Percentiles rank a stretch among this genome's conserved stretches.
Evolutionary conservation across 1,140 invertebrate genomes (phyloP).

Genomic region (Hycleus phaleratus): DNA sequence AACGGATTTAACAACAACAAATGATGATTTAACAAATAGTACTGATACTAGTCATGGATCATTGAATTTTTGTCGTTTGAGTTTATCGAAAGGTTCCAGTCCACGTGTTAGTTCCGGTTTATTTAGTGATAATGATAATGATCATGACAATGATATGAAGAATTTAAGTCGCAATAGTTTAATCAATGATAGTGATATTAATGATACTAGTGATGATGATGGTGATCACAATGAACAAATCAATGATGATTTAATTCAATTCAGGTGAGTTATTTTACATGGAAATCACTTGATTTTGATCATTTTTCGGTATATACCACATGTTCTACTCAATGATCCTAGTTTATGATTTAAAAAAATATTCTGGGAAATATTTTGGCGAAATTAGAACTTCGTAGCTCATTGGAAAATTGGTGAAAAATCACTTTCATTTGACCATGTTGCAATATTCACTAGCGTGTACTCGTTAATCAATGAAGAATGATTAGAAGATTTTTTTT

Average conservation of each 20-base stretch:
- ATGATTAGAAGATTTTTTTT: no score
- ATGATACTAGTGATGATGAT: no score
- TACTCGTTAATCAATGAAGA: no score
- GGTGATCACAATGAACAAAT: background rate
- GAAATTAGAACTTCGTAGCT: no score
- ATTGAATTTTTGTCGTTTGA: constrained; percentile 28
- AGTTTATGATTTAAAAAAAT: no score
- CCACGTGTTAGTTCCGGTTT: constrained; percentile 31
- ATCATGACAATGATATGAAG: background rate
- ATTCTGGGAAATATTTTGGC: no score
- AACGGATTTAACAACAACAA: constrained; percentile 33
- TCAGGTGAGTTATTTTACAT: background rate
- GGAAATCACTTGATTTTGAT: no score
- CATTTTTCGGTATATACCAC: no score
- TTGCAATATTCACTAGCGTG: no score
- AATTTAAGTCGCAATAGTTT: background rate
- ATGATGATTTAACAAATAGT: constrained; percentile 32
- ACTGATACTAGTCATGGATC: constrained; percentile 28
- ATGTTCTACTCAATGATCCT: no score
- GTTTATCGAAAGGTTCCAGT: constrained; percentile 31
- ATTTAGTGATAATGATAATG: background rate
- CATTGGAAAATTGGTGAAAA: no score
- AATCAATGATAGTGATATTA: background rate
- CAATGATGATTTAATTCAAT: background rate
- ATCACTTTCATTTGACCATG: no score